Base-by-base conservation (phyloP, 2,113 vertebrate genomes). In the Saguinus imperator region DNA sequence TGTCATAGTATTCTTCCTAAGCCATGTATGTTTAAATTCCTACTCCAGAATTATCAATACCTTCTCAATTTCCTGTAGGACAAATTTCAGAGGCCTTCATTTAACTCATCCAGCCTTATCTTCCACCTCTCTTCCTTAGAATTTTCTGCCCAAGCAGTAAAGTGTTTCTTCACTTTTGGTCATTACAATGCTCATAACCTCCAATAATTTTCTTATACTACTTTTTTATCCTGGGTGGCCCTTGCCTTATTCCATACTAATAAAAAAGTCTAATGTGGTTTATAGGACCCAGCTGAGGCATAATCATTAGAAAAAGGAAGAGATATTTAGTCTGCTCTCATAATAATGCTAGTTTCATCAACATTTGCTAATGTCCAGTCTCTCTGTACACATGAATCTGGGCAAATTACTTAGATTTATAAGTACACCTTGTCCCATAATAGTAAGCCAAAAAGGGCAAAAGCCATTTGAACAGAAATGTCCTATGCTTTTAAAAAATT, bases 341-440 rank as follows among this genome's bases (percentile, higher is more conserved):
- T 87, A 81, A 68, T 82, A 92, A 96, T 1, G 20, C 37, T 77
- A 77, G 45, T 89, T 89, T 61, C 35, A 66, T 79, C 35, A 73
- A 37, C 35, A 94, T 87, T 52, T 64, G 43, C 45, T 91, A 40
- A 87, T n/a, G 29, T 93, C 72, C 55, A 84, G 32, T 5, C 35
- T 72, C 45, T 89, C 87, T 94, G 52, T 40, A 57, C 75, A 90
- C 77, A 57, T 52, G 40, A 87, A 81, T 94, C 87, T 9, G 21
- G 35, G 23, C 3, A 89, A 93, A 86, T 52, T 72, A 43, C 61
- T 73, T 92, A 58, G 79, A 80, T 97, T 95, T 96, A 75, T 52
- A 95, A 92, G 91, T 64, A 93, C 88, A 92, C 58, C 80, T 94
- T 82, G 75, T 97, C 21, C 73, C 52, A 70, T 27, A 85, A 50